Percentiles rank a stretch among this genome's conserved stretches.
Conservation (phyloP, 2,888 invertebrate genomes). For the Epinotia nisella region DNA sequence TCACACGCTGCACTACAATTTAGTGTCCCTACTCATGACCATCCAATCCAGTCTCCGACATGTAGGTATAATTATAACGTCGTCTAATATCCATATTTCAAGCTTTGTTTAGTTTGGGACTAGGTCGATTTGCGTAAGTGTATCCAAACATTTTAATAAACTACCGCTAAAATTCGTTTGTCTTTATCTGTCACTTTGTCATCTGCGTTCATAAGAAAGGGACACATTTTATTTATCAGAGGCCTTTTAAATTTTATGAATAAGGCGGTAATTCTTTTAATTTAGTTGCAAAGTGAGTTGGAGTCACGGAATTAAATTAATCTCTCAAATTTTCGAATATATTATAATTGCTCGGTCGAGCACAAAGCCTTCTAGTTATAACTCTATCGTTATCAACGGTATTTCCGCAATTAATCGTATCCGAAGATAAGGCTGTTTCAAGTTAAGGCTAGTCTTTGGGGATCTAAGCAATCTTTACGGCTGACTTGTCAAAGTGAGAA, state of each 20-base stretch:
- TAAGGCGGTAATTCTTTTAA: no score
- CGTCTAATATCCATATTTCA: neutral
- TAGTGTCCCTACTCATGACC: no score
- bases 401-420: constrained; percentile 84
- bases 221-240: no score
- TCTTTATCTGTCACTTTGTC: no score
- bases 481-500: constrained; percentile 83
- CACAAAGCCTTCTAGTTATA: constrained; percentile 70
- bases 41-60: no score
- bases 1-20: no score
- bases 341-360: constrained; percentile 53
- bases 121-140: neutral
- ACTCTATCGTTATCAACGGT: constrained; percentile 77
- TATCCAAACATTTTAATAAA: neutral
- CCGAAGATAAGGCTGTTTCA: constrained; percentile 81
- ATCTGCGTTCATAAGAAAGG: no score
- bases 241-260: no score
- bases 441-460: constrained; percentile 79
- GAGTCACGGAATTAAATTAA: neutral
- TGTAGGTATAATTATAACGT: neutral
- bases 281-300: neutral
- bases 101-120: neutral
- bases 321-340: constrained; percentile 47
- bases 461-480: constrained; percentile 85
- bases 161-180: no score